Conservation (phyloP, 2,797 vertebrate genomes). For the Garrulus glandarius region DNA sequence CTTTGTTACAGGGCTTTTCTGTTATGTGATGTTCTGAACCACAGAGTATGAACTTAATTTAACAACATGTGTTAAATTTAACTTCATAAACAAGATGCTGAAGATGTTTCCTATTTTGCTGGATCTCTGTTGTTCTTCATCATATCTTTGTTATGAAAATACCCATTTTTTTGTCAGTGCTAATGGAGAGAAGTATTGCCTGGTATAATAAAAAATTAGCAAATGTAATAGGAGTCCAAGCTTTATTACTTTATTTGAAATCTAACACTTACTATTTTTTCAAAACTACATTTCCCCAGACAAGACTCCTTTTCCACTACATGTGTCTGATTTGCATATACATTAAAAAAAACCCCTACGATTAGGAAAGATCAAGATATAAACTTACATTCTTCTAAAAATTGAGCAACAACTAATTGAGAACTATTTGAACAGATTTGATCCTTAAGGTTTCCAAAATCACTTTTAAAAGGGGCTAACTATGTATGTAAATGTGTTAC, state of each 20-base stretch:
- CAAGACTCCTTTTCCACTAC: not conserved
- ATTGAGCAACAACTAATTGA: not conserved
- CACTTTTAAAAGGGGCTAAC: not conserved
- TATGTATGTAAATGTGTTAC: not conserved
- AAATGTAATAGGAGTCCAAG: not conserved
- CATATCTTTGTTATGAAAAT: not conserved
- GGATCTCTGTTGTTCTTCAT: not conserved
- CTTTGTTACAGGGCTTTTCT: not conserved
- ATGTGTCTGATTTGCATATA: not conserved
- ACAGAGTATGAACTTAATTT: not conserved
- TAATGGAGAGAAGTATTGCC: not conserved
- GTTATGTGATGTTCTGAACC: not conserved
- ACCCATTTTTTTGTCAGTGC: fast-evolving
- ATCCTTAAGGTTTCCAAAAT: not conserved
- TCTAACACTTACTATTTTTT: not conserved
- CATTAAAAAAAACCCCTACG: not conserved
- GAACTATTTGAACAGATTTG: not conserved
- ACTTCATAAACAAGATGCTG: not conserved
- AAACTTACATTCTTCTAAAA: not conserved
- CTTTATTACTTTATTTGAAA: not conserved
- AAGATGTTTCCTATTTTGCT: not conserved
- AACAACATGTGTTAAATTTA: not conserved
- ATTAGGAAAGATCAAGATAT: not conserved
- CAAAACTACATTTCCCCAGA: not conserved
- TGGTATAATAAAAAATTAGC: not conserved